phyloP scores from a whole-genome alignment of 2,113 vertebrate species.

The Trichomycterus rosablanca region DNA sequence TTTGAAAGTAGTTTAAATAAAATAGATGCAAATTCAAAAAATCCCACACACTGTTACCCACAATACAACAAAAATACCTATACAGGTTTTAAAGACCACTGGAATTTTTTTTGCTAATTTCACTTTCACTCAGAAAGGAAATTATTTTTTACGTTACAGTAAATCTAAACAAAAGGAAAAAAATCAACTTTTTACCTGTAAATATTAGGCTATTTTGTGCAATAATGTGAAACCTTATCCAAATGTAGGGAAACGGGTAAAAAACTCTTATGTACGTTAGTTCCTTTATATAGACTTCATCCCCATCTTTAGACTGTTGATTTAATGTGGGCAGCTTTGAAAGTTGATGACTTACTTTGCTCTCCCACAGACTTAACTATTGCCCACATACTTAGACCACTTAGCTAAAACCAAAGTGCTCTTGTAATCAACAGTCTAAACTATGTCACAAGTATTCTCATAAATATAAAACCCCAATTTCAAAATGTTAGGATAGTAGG shows the following conservation, averaged over 20 bases:
- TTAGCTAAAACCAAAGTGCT: background rate
- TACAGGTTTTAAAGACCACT: conserved; percentile 33
- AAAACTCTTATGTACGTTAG: background rate
- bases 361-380: conserved; percentile 22
- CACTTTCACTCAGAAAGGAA: conserved; percentile 44
- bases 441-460: background rate
- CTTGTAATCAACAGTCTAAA: background rate
- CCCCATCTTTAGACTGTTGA: conserved; percentile 6
- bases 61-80: conserved; percentile 11
- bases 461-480: too few species aligned
- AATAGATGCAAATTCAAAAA: conserved; percentile 27
- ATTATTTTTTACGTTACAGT: conserved; percentile 38
- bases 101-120: conserved; percentile 36
- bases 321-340: conserved; percentile 21
- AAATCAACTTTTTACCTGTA: background rate
- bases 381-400: conserved; percentile 20
- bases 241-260: background rate
- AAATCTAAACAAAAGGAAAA: conserved; percentile 30
- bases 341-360: conserved; percentile 19
- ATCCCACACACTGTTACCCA: too few species aligned
- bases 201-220: background rate
- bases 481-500: too few species aligned
- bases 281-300: background rate
- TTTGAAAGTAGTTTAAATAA: too few species aligned
- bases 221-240: background rate